Evolutionary conservation across 2,113 vertebrate genomes (phyloP), one percentile per base, ranked within the genome.

Genomic region (Dromas ardeola): DNA sequence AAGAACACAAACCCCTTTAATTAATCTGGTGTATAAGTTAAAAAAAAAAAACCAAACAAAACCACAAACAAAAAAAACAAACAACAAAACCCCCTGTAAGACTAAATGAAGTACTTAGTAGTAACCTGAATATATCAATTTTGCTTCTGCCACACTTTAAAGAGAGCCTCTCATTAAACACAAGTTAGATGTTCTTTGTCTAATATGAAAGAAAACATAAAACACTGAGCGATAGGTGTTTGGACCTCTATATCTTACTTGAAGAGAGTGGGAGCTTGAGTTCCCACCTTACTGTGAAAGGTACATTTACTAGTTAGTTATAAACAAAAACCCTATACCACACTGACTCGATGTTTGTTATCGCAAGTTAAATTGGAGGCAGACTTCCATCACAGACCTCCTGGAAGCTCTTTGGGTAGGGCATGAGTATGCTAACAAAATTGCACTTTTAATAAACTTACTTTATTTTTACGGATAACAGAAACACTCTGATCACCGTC

Each of bases 321-420:
- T 0, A 26, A 67, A 40, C 29, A 70, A n/a, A 65, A 40, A 18
- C 8, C 42, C 63, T 10, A 6, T 2, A 4, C 19, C 4, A 12
- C 8, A 0, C 49, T 7, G 40, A 26, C 52, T 11, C 1, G 2
- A 0, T 1, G 16, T 9, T 45, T 11, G 49, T 7, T 55, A 20
- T 3, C 7, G 27, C 36, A 71, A 74, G 42, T 26, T 38, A 40
- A 36, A 58, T 2, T 17, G 7, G 15, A 36, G 63, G 43, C 67
- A 56, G 29, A 15, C 32, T 9, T 19, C 34, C 6, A 4, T 4
- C 49, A 32, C 9, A 1, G 58, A 53, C 34, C 36, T 36, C 22
- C 15, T 8, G 45, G 61, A 30, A 61, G 47, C 3, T 18, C 42
- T n/a, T 2, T 5, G 42, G 40, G 30, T 19, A 81, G 11, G n/a